A percentile compares a stretch with the other conserved stretches of the same genome.
Evolutionary conservation across 2,888 invertebrate species (phyloP).

Genomic region (Melanophora roralis): DNA sequence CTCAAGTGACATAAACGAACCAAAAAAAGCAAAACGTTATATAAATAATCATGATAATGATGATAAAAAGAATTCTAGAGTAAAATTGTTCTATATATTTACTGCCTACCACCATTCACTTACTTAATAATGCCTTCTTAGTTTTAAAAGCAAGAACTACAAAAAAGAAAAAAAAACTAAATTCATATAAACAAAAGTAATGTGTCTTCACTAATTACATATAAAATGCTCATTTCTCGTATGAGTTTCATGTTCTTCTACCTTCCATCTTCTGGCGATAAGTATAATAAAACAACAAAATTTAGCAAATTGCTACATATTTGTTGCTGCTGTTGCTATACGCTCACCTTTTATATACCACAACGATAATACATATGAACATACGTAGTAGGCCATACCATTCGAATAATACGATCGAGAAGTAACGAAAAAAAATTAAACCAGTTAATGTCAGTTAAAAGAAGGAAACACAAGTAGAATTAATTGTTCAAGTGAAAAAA

Average conservation of each 20-base stretch:
- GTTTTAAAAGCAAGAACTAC: slow-evolving; percentile 17
- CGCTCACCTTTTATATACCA: slow-evolving; percentile 39
- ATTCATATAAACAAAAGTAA: slow-evolving; percentile 57
- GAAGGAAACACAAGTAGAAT: slow-evolving; percentile 41
- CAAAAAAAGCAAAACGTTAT: slow-evolving; percentile 59
- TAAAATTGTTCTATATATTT: neutral
- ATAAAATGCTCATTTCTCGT: slow-evolving; percentile 66
- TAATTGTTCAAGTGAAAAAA: neutral
- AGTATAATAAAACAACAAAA: slow-evolving; percentile 30
- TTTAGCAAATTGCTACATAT: slow-evolving; percentile 56
- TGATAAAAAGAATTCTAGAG: slow-evolving; percentile 5
- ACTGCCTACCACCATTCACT: slow-evolving; percentile 48
- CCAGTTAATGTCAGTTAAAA: slow-evolving; percentile 44
- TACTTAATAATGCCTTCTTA: slow-evolving; percentile 32
- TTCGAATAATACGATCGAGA: slow-evolving; percentile 6
- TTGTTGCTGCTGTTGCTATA: slow-evolving; percentile 9
- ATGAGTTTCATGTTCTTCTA: slow-evolving; percentile 54
- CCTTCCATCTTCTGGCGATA: slow-evolving; percentile 1
- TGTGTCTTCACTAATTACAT: slow-evolving; percentile 67
- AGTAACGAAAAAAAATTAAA: slow-evolving; percentile 16
- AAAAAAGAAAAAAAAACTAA: neutral
- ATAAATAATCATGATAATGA: slow-evolving; percentile 26
- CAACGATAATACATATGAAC: neutral
- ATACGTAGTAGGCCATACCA: slow-evolving; percentile 6
- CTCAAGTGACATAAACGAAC: slow-evolving; percentile 62